Evolutionary conservation across 2,888 invertebrate genomes (phyloP).

Genomic region (Coronaproctus castanopsis): DNA sequence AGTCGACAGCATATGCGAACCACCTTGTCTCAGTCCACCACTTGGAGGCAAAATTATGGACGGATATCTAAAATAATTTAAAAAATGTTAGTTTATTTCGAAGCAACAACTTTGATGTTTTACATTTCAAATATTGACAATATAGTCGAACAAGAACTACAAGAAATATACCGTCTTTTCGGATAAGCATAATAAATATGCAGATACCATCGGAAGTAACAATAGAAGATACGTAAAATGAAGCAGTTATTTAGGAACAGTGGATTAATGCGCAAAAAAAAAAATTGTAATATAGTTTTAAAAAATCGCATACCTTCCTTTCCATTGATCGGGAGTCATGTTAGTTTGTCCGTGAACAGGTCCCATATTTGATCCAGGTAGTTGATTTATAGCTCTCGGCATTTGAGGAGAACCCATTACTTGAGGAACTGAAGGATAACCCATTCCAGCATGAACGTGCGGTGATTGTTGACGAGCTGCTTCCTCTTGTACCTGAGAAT

Average conservation of each 20-base stretch:
- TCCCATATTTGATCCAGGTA: slow-evolving; percentile 7
- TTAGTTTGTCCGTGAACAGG: slow-evolving; percentile 11
- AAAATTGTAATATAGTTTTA: no score
- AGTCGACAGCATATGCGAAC: slow-evolving; percentile 12
- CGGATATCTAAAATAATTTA: slow-evolving; percentile 5
- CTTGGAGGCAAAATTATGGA: slow-evolving; percentile 19
- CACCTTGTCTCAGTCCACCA: slow-evolving; percentile 25
- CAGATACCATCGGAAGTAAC: no score
- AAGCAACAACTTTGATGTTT: no score
- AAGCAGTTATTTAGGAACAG: no score
- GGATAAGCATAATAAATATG: no score
- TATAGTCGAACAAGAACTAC: no score
- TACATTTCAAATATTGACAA: no score
- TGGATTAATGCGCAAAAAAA: no score
- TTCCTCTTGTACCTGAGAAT: slow-evolving; percentile 56
- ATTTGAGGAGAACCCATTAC: slow-evolving; percentile 38
- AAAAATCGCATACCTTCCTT: slow-evolving; percentile 10
- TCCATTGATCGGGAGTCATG: slow-evolving; percentile 11
- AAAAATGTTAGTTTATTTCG: no score
- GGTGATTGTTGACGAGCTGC: slow-evolving; percentile 75
- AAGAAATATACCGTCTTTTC: no score
- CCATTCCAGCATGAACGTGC: slow-evolving; percentile 50
- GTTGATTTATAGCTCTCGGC: slow-evolving; percentile 27
- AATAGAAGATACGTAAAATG: no score
- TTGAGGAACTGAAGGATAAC: slow-evolving; percentile 31